A percentile compares a stretch with the other conserved stretches of the same genome.
Evolutionary conservation across 2,888 invertebrate species (phyloP).

Genomic region (Heliconius aoede): DNA sequence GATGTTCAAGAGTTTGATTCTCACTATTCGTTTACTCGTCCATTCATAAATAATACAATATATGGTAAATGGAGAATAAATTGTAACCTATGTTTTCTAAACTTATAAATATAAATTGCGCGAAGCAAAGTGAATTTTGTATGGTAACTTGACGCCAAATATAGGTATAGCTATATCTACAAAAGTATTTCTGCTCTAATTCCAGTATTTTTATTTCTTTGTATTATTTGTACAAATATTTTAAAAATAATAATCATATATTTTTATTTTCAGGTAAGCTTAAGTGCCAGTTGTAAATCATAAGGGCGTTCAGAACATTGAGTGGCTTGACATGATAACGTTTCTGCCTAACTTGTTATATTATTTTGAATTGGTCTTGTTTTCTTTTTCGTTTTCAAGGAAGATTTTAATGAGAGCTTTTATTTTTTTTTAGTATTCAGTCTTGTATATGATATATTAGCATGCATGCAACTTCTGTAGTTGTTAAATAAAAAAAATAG

Average conservation of each 20-base stretch:
- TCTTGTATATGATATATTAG: neutral
- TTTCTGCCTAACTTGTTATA: constrained; percentile 12
- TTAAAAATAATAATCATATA: constrained; percentile 5
- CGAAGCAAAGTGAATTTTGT: too few species aligned
- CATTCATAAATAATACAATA: neutral
- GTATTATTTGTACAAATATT: neutral
- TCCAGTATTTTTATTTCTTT: neutral
- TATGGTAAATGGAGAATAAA: neutral
- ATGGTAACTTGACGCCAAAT: too few species aligned
- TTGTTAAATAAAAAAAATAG: too few species aligned
- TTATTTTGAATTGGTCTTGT: neutral
- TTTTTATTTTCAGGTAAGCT: constrained; percentile 30
- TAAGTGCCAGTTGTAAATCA: constrained; percentile 12
- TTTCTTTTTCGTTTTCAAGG: constrained; percentile 1
- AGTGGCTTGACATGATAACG: constrained; percentile 18
- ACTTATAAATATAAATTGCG: too few species aligned
- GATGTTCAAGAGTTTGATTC: neutral
- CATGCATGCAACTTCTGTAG: too few species aligned
- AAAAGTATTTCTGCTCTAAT: neutral
- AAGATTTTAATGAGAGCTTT: neutral
- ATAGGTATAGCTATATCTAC: neutral
- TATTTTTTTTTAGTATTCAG: neutral
- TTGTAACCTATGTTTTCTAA: too few species aligned
- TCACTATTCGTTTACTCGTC: neutral
- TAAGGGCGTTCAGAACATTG: constrained; percentile 23